Percentiles rank a stretch among this genome's conserved stretches.
Conservation (phyloP, 2,888 invertebrate species). For the Euzophera pinguis region DNA sequence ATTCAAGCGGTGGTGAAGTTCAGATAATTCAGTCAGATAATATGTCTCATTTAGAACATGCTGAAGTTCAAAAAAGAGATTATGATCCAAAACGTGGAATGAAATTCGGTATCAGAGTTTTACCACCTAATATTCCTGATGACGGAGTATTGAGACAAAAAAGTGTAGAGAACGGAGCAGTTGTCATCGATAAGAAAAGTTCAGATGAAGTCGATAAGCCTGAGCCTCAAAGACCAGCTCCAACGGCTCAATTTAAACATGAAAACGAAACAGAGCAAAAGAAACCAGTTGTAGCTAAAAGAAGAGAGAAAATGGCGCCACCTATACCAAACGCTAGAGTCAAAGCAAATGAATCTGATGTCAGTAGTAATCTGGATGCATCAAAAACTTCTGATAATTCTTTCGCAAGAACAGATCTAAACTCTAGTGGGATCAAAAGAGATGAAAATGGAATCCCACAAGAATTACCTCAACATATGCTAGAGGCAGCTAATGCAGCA, state of each 20-base stretch:
- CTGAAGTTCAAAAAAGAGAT: conserved; percentile 77
- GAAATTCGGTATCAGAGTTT: conserved; percentile 85
- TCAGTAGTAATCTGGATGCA: conserved; percentile 44
- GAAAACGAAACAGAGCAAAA: conserved; percentile 71
- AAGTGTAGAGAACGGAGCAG: conserved; percentile 60
- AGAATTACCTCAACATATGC: conserved; percentile 85
- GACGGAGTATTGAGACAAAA: conserved; percentile 72
- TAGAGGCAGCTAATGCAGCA: conserved; percentile 86
- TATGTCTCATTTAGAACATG: conserved; percentile 59
- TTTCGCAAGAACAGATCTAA: conserved; percentile 69
- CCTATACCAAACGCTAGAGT: conserved; percentile 70
- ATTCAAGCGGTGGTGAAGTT: conserved; percentile 60
- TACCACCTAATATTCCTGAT: conserved; percentile 79
- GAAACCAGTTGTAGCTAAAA: conserved; percentile 76
- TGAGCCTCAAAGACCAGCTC: conserved; percentile 52
- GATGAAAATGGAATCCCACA: conserved; percentile 82
- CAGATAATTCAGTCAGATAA: conserved; percentile 68
- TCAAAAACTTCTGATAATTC: conserved; percentile 57
- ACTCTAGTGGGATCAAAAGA: conserved; percentile 80
- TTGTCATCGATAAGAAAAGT: conserved; percentile 54
- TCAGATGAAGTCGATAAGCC: conserved; percentile 67
- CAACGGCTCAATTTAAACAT: conserved; percentile 66
- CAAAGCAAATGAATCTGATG: conserved; percentile 60
- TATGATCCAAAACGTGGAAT: conserved; percentile 78
- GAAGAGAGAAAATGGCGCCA: conserved; percentile 72